phyloP scores from a whole-genome alignment of 2,113 vertebrate genomes.

The Cephalopterus ornatus region DNA sequence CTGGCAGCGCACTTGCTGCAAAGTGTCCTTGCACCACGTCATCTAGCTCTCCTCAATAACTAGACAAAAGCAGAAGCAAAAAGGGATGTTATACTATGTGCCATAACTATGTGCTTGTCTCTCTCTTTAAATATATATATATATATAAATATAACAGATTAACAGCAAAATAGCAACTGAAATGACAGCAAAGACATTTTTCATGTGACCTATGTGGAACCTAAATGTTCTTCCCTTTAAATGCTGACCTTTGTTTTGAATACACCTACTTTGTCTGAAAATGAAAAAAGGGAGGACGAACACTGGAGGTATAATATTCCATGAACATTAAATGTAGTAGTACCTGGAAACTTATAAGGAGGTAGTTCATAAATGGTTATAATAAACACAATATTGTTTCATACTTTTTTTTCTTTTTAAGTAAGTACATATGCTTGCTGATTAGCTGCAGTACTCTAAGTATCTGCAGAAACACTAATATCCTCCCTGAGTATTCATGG shows the following conservation, averaged over 20 bases:
- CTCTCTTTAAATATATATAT: background rate
- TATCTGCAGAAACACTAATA: conserved; percentile 65
- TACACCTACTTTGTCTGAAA: background rate
- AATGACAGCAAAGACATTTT: background rate
- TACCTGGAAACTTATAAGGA: background rate
- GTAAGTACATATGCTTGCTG: background rate
- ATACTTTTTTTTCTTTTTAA: background rate
- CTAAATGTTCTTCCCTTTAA: background rate
- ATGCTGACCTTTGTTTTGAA: background rate
- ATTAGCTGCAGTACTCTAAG: conserved; percentile 13
- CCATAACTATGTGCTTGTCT: background rate
- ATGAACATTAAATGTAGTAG: background rate
- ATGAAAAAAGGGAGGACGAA: background rate
- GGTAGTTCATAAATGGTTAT: background rate
- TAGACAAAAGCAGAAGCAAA: background rate
- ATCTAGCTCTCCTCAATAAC: background rate
- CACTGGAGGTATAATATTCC: background rate
- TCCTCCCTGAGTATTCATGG: conserved; percentile 54
- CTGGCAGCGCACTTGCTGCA: background rate
- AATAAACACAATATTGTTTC: background rate
- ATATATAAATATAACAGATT: background rate
- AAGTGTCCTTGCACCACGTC: background rate
- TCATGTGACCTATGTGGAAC: background rate
- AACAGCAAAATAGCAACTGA: background rate
- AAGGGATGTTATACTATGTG: background rate